phyloP scores from a whole-genome alignment of 2,113 vertebrate genomes.

The Colaptes auratus region DNA sequence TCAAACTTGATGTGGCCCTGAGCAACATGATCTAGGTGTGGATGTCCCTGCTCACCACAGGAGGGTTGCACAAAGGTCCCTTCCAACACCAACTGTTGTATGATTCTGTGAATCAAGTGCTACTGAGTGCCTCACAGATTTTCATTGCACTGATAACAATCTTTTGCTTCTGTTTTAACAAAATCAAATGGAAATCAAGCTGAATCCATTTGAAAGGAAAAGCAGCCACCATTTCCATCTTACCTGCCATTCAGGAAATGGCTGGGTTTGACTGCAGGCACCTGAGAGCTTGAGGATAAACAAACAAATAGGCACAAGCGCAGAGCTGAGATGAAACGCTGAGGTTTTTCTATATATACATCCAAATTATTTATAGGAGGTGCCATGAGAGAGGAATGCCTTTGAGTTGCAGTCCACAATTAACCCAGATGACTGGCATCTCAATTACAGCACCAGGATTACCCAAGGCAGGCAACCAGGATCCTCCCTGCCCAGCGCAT shows the following conservation, averaged over 20 bases:
- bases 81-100: too few species aligned
- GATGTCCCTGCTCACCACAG: too few species aligned
- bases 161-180: background rate
- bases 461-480: background rate
- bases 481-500: background rate
- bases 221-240: constrained; percentile 35
- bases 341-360: background rate
- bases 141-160: background rate
- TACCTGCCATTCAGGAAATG: constrained; percentile 50
- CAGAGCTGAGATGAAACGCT: background rate
- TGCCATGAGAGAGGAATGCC: background rate
- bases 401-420: background rate
- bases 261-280: constrained; percentile 14
- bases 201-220: constrained; percentile 54
- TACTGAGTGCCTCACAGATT: background rate
- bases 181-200: background rate
- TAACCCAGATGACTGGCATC: constrained; percentile 6
- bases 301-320: constrained; percentile 37
- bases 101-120: background rate
- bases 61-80: too few species aligned
- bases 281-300: constrained; percentile 6
- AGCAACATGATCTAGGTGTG: too few species aligned
- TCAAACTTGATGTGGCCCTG: too few species aligned
- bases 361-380: constrained; percentile 21
- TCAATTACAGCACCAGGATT: background rate